Conservation (phyloP, 1,140 invertebrate genomes). For the Scaptomyza hsui region DNA sequence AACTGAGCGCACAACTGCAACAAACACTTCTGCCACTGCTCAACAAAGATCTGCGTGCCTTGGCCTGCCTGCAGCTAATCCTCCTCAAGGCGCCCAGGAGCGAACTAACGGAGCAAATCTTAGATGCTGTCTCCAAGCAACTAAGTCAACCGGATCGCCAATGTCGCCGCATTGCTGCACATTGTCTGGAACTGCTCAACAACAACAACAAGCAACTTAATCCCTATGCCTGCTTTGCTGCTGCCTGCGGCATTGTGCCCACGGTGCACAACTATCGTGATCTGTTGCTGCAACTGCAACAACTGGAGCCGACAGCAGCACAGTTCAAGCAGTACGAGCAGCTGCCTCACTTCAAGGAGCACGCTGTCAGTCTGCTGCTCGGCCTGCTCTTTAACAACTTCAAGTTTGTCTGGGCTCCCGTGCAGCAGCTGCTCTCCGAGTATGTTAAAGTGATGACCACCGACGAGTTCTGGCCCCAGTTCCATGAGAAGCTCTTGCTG, state of each 20-base stretch:
- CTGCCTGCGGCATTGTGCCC: constrained; percentile 88
- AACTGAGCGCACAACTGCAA: constrained; percentile 13
- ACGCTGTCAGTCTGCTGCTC: constrained; percentile 90
- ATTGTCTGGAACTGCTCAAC: constrained; percentile 59
- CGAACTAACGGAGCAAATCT: constrained; percentile 20
- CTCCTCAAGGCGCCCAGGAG: constrained; percentile 15
- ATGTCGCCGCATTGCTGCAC: constrained; percentile 60
- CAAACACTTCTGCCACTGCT: constrained; percentile 21
- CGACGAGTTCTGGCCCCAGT: constrained; percentile 91
- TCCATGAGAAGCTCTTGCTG: constrained; percentile 86
- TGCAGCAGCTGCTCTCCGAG: constrained; percentile 89
- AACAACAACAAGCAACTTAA: constrained; percentile 13
- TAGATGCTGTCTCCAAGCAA: constrained; percentile 19
- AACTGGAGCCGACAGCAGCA: constrained; percentile 87
- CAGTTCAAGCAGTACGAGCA: constrained; percentile 86
- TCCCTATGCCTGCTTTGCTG: constrained; percentile 88
- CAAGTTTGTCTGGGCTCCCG: constrained; percentile 94
- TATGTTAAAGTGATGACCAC: constrained; percentile 88
- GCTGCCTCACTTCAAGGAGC: constrained; percentile 86
- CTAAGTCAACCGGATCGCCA: constrained; percentile 46
- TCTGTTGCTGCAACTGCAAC: constrained; percentile 89
- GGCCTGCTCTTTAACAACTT: constrained; percentile 95
- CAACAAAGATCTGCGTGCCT: constrained; percentile 32
- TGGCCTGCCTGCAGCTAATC: constrained; percentile 59
- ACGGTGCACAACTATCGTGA: constrained; percentile 91